Evolutionary conservation across 2,113 vertebrate genomes (phyloP).

Genomic region (Nycticryphes semicollaris): DNA sequence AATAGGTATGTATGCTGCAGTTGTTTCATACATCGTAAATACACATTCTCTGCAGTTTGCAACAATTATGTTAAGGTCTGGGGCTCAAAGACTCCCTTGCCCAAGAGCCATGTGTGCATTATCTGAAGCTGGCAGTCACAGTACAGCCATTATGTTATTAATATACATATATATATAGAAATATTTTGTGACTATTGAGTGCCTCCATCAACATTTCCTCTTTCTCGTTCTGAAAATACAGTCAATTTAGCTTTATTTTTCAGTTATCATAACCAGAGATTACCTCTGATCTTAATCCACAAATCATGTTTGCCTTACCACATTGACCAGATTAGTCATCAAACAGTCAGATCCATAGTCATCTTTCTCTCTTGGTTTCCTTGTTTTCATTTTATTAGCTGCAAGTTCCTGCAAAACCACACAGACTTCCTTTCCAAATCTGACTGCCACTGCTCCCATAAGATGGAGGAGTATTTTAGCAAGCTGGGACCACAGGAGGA

Average conservation of each 20-base stretch:
- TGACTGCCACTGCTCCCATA: background rate
- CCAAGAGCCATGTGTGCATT: background rate
- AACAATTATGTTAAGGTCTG: background rate
- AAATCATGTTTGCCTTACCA: background rate
- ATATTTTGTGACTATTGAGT: background rate
- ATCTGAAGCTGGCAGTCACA: background rate
- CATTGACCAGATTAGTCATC: slow-evolving; percentile 22
- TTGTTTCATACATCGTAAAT: background rate
- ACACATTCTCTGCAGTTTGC: background rate
- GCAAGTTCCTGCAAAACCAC: slow-evolving; percentile 35
- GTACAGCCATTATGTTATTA: background rate
- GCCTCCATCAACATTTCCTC: background rate
- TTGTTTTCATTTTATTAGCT: slow-evolving; percentile 28
- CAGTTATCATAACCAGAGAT: background rate
- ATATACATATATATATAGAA: background rate
- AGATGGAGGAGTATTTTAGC: background rate
- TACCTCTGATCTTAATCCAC: background rate
- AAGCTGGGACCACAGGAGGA: background rate
- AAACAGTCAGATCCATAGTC: background rate
- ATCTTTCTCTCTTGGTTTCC: slow-evolving; percentile 8
- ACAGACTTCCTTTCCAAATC: slow-evolving; percentile 13
- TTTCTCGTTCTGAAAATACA: background rate
- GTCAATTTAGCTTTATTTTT: background rate
- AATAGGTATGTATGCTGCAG: background rate
- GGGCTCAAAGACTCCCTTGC: background rate